These are phyloP conservation scores for Gallinago paraguaiae DNA, from an alignment of 2,113 vertebrate genomes.

Conservation along the genomic window DNA sequence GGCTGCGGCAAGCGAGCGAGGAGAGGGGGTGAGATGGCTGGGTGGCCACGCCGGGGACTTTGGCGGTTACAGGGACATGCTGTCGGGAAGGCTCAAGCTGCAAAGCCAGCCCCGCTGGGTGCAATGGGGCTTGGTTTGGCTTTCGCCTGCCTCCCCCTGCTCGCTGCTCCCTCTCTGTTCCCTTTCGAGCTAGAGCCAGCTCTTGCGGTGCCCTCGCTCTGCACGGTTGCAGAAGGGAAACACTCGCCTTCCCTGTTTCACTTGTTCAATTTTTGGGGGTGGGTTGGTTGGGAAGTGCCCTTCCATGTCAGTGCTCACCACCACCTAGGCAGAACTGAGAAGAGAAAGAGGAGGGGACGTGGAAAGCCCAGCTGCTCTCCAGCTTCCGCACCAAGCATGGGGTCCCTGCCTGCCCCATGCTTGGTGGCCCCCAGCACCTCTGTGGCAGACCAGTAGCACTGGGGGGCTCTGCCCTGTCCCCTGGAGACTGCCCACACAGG, in stretches of 20 bases:
- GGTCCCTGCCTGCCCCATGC: accelerated
- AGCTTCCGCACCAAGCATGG: not conserved
- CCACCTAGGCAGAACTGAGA: constrained; percentile 15
- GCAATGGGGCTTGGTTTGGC: accelerated
- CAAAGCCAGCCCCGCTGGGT: not conserved
- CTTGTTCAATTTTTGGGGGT: constrained; percentile 2
- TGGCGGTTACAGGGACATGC: not conserved
- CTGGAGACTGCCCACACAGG: not conserved
- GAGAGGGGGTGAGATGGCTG: not conserved
- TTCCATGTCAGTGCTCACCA: accelerated
- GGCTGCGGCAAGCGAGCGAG: not conserved
- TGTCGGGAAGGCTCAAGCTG: not conserved
- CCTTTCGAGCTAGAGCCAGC: accelerated
- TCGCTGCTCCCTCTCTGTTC: not conserved
- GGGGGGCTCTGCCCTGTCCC: not conserved
- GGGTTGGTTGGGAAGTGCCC: not conserved
- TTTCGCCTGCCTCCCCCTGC: not conserved
- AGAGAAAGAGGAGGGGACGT: not conserved
- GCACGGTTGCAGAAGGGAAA: not conserved
- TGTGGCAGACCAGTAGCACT: not conserved
- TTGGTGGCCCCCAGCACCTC: not conserved
- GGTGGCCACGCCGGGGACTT: not conserved
- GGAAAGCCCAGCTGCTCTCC: not conserved
- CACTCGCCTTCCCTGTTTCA: constrained; percentile 13
- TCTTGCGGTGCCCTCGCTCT: not conserved